phyloP scores from a whole-genome alignment of 2,113 vertebrate genomes.

The Miniopterus natalensis region DNA sequence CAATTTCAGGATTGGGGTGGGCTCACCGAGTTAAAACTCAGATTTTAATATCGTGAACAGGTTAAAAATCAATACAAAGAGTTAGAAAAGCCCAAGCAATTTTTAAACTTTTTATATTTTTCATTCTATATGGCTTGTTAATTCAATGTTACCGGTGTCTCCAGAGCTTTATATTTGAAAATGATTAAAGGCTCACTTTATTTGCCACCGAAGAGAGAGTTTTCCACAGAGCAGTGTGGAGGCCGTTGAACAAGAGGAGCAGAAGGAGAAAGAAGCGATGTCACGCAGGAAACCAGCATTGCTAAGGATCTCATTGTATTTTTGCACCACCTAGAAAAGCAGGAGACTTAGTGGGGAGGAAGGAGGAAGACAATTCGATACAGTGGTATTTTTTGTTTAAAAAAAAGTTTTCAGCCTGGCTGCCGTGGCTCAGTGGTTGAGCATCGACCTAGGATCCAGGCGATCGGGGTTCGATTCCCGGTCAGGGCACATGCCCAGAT shows the following conservation, averaged over 20 bases:
- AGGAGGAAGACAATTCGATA: neutral
- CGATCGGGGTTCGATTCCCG: too few species aligned
- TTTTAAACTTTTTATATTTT: conserved; percentile 16
- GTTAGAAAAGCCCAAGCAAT: neutral
- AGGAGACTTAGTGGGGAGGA: fast-evolving
- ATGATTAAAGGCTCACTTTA: conserved; percentile 46
- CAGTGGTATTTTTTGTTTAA: neutral
- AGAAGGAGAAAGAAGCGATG: neutral
- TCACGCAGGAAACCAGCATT: neutral
- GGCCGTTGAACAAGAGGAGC: neutral
- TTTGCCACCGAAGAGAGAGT: neutral
- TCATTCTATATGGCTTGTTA: neutral
- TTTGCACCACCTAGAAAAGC: neutral
- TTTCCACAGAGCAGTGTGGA: neutral
- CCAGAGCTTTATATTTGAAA: conserved; percentile 31
- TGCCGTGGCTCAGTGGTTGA: too few species aligned
- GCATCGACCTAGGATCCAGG: too few species aligned
- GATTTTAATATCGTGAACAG: neutral
- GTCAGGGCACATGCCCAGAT: too few species aligned
- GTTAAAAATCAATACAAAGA: neutral
- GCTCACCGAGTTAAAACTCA: neutral
- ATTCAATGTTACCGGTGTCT: neutral
- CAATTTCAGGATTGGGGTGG: neutral
- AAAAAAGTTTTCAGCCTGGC: neutral
- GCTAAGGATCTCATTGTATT: neutral